Conservation (phyloP, 2,113 vertebrate genomes). For the Trematocara marginatum region DNA sequence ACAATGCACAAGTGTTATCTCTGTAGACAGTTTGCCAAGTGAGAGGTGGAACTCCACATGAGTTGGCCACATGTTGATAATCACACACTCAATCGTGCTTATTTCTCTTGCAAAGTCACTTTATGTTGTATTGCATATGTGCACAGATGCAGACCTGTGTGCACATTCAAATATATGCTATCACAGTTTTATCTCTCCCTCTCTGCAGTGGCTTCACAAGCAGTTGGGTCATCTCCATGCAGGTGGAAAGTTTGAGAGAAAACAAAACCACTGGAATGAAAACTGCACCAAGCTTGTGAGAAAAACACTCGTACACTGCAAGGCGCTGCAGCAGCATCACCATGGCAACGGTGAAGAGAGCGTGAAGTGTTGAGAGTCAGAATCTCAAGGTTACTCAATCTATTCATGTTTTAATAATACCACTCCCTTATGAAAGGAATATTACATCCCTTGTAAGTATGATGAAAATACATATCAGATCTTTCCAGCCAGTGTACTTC, state of each 20-base stretch:
- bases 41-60: background rate
- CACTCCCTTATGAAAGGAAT: slow-evolving; percentile 49
- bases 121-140: background rate
- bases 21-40: background rate
- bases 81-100: background rate
- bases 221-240: slow-evolving; percentile 17
- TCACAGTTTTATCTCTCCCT: background rate
- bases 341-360: slow-evolving; percentile 58
- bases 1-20: background rate
- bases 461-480: slow-evolving; percentile 57
- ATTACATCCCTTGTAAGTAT: slow-evolving; percentile 49
- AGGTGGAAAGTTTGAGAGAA: slow-evolving; percentile 40
- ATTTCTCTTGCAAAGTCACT: slow-evolving; percentile 11
- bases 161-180: background rate
- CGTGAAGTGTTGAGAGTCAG: slow-evolving; percentile 40
- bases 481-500: background rate
- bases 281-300: slow-evolving; percentile 31
- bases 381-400: slow-evolving; percentile 67
- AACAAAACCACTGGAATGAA: slow-evolving; percentile 35
- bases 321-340: slow-evolving; percentile 53
- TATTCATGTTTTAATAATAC: slow-evolving; percentile 68
- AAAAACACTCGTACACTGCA: slow-evolving; percentile 24
- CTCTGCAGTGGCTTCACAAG: background rate
- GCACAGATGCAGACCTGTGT: background rate
- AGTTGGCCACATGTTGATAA: background rate